Evolutionary conservation across 37 sponge, comb jelly and placozoan genomes (phyloP).

Genomic region (Oopsacas minuta): DNA sequence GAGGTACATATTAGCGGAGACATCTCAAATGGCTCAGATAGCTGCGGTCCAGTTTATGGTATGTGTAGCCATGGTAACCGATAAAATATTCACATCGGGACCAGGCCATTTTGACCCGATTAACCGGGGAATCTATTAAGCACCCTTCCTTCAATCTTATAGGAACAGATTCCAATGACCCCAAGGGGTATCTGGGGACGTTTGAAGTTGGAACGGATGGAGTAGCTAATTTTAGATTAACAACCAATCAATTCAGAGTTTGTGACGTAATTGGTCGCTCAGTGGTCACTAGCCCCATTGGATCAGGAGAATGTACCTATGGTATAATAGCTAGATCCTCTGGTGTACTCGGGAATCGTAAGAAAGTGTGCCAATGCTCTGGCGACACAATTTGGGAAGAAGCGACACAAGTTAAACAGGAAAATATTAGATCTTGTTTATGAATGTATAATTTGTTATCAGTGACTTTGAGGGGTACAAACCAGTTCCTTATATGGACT

Average conservation of each 20-base stretch:
- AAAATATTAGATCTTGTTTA: not conserved
- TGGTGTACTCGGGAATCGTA: not conserved
- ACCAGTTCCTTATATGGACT: too few relatives aligned
- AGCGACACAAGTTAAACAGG: not conserved
- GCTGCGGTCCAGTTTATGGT: not conserved
- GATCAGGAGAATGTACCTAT: not conserved
- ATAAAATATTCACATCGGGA: too few relatives aligned
- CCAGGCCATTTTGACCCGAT: not conserved
- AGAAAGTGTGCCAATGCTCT: not conserved
- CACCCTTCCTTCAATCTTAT: not conserved
- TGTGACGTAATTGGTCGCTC: conserved; percentile 11
- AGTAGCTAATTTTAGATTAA: not conserved
- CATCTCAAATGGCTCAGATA: not conserved
- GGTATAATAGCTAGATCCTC: conserved; percentile 6
- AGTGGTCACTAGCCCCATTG: not conserved
- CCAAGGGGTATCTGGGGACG: conserved; percentile 11
- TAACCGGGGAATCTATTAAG: not conserved
- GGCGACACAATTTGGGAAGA: conserved; percentile 1
- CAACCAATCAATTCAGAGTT: not conserved
- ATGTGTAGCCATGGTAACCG: not conserved
- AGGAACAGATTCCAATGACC: not conserved
- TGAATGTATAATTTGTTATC: too few relatives aligned
- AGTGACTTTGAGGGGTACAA: too few relatives aligned
- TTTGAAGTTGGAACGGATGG: not conserved
- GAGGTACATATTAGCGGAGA: not conserved